A percentile compares a stretch with the other conserved stretches of the same genome.
phyloP scores from a whole-genome alignment of 1,140 invertebrate genomes.

The Oryzaephilus surinamensis region DNA sequence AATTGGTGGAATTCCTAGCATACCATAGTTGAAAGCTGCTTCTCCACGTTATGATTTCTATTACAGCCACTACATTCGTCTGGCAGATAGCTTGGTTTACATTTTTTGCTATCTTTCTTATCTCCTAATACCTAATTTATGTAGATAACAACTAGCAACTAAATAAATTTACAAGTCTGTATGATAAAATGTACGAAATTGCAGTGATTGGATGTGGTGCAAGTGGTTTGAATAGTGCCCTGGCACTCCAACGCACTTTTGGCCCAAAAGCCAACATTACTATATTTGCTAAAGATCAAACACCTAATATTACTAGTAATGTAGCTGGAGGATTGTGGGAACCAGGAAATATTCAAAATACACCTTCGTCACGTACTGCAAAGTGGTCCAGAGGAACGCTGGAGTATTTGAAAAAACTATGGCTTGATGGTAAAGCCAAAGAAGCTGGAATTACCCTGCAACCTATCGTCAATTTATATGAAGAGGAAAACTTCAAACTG shows the following conservation, averaged over 20 bases:
- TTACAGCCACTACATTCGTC: too few relatives aligned
- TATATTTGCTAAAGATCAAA: conserved; percentile 52
- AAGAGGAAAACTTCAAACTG: conserved; percentile 34
- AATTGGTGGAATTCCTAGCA: too few relatives aligned
- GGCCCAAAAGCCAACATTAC: conserved; percentile 40
- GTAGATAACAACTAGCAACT: too few relatives aligned
- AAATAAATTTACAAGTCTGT: too few relatives aligned
- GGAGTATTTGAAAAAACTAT: conserved; percentile 48
- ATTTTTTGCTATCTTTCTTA: too few relatives aligned
- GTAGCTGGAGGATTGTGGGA: conserved; percentile 66
- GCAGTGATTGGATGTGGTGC: conserved; percentile 54
- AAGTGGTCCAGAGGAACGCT: conserved; percentile 55
- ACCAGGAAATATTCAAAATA: conserved; percentile 54
- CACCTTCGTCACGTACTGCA: conserved; percentile 44
- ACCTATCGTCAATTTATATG: conserved; percentile 43
- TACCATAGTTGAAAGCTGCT: too few relatives aligned
- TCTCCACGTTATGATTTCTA: too few relatives aligned
- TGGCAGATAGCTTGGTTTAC: too few relatives aligned
- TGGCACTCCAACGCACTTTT: conserved; percentile 42
- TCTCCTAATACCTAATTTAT: too few relatives aligned
- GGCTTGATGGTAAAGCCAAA: conserved; percentile 45
- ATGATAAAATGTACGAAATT: conserved; percentile 28
- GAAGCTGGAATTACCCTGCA: conserved; percentile 48
- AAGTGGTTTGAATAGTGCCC: conserved; percentile 47
- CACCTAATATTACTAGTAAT: conserved; percentile 66